These are phyloP conservation scores for Pangasianodon hypophthalmus DNA, from an alignment of 2,113 vertebrate species.

Conservation along the genomic window DNA sequence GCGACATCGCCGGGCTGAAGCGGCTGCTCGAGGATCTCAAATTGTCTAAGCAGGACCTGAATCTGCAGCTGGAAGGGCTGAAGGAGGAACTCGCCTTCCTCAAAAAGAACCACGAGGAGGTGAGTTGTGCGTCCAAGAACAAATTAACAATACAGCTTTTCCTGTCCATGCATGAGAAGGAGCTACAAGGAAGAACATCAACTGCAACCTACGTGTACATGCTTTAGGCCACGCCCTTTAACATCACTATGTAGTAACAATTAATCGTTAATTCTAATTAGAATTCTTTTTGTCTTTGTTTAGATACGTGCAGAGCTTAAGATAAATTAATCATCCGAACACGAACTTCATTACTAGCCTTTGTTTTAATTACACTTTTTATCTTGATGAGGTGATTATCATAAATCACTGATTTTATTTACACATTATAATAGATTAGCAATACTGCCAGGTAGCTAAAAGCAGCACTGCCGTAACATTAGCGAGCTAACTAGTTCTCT, in stretches of 20 bases:
- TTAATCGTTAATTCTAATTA: too few relatives aligned
- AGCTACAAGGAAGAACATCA: background rate
- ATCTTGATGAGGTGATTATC: background rate
- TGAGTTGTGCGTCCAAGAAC: conserved; percentile 18
- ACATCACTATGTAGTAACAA: background rate
- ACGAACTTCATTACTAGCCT: background rate
- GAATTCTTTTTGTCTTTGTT: background rate
- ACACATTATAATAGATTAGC: background rate
- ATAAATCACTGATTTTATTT: background rate
- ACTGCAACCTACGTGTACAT: background rate
- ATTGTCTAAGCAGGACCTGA: conserved; percentile 67
- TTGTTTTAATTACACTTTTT: background rate
- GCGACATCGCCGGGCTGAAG: conserved; percentile 78
- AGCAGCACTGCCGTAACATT: background rate
- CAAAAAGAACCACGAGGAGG: conserved; percentile 75
- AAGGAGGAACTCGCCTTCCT: conserved; percentile 69
- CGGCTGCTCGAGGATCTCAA: conserved; percentile 74
- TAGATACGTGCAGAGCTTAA: background rate
- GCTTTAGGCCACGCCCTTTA: background rate
- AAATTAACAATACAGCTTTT: background rate
- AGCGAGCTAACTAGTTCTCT: background rate
- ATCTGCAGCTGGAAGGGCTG: conserved; percentile 67
- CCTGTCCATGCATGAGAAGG: background rate
- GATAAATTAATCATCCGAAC: background rate
- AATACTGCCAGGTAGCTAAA: background rate